Conservation (phyloP, 2,888 invertebrate species). For the Girardia tigrina region DNA sequence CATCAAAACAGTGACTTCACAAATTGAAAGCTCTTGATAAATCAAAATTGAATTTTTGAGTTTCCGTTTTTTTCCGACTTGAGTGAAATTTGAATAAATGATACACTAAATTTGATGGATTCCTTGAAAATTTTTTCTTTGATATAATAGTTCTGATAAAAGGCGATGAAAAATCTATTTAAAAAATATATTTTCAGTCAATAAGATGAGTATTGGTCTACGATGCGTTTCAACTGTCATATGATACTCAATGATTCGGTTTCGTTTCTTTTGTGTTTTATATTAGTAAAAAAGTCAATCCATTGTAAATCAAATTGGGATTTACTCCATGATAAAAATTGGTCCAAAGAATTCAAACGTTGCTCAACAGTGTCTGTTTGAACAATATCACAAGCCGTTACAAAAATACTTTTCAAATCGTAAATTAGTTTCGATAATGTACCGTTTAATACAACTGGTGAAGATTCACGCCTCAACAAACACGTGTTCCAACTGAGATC, state of each 20-base stretch:
- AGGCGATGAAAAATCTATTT: not conserved
- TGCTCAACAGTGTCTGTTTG: slow-evolving; percentile 23
- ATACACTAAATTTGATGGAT: too few relatives aligned
- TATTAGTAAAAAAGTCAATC: not conserved
- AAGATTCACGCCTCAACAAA: not conserved
- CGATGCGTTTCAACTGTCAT: not conserved
- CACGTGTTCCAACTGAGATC: not conserved
- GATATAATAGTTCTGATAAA: too few relatives aligned
- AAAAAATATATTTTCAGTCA: slow-evolving; percentile 8
- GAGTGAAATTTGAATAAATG: too few relatives aligned
- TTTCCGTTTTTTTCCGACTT: too few relatives aligned
- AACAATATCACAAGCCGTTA: slow-evolving; percentile 17
- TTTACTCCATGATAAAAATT: slow-evolving; percentile 20
- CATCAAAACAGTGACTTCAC: not conserved
- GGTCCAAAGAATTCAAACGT: slow-evolving; percentile 16
- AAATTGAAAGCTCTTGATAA: not conserved
- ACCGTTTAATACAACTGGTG: not conserved
- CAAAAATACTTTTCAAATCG: slow-evolving; percentile 18
- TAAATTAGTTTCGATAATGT: not conserved
- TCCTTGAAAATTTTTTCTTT: too few relatives aligned
- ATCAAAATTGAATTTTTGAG: too few relatives aligned
- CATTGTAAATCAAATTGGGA: slow-evolving; percentile 23
- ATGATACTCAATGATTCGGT: not conserved
- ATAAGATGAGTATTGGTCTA: not conserved
- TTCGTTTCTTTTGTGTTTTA: not conserved